Conservation (phyloP, 2,113 vertebrate genomes). For the Ptilorrhoa leucosticta region DNA sequence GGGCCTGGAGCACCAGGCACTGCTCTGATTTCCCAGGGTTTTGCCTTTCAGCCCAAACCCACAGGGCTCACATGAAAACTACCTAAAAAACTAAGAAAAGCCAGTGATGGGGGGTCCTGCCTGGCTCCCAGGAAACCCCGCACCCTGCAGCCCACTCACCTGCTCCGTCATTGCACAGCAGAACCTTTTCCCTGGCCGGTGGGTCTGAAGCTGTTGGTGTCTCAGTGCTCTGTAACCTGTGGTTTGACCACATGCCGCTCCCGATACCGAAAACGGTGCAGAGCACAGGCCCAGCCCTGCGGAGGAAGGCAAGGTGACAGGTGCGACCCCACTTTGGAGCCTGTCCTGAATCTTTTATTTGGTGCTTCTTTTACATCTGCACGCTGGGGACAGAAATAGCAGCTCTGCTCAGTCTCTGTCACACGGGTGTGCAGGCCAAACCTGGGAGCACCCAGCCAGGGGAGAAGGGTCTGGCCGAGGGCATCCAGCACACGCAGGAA, state of each 20-base stretch:
- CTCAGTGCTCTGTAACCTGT: neutral
- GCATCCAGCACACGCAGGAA: neutral
- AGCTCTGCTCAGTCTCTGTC: neutral
- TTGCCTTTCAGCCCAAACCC: neutral
- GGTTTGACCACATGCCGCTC: neutral
- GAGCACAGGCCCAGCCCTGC: neutral
- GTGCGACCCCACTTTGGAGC: fast-evolving
- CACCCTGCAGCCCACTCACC: neutral
- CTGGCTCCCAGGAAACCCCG: neutral
- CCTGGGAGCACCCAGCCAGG: fast-evolving
- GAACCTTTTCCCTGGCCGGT: neutral
- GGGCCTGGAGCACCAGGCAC: neutral
- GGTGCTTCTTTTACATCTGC: neutral
- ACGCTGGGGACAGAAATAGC: neutral
- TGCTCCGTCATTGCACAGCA: neutral
- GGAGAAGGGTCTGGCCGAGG: fast-evolving
- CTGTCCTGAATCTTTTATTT: neutral
- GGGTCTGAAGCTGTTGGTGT: neutral
- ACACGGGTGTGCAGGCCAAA: fast-evolving
- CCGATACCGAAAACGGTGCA: neutral
- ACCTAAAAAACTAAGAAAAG: neutral
- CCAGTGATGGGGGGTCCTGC: fast-evolving
- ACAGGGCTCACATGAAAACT: neutral
- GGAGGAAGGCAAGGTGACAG: neutral
- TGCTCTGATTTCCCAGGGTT: neutral